Conservation (phyloP, 2,113 vertebrate genomes). For the Aix galericulata region DNA sequence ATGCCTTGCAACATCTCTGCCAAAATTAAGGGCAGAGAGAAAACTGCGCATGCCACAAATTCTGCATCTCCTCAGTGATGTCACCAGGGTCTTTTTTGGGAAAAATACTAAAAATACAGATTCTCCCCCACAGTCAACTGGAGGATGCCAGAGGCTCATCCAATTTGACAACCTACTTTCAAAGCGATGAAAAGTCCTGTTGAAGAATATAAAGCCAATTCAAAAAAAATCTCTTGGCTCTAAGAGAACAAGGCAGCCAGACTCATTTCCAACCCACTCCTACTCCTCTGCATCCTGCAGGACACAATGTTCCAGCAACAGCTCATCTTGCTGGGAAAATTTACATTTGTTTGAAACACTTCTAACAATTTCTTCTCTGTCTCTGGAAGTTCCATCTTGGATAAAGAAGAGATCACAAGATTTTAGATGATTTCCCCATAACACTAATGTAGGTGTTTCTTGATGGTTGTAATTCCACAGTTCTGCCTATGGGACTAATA, state of each 20-base stretch:
- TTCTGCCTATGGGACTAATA: background rate
- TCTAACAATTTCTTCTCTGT: constrained; percentile 37
- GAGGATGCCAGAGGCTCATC: constrained; percentile 47
- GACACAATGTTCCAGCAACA: constrained; percentile 67
- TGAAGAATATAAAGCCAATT: constrained; percentile 51
- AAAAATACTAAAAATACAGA: constrained; percentile 43
- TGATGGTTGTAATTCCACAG: background rate
- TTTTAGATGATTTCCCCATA: background rate
- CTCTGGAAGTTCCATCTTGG: constrained; percentile 37
- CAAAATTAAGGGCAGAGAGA: constrained; percentile 9
- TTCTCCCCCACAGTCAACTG: constrained; percentile 6
- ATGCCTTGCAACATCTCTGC: background rate
- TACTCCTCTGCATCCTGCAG: constrained; percentile 56
- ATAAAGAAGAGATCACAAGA: constrained; percentile 21
- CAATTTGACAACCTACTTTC: constrained; percentile 52
- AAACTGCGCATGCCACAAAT: constrained; percentile 8
- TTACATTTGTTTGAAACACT: constrained; percentile 54
- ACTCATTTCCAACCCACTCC: constrained; percentile 62
- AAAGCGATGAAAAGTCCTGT: constrained; percentile 47
- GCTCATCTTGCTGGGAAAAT: constrained; percentile 43
- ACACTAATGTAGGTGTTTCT: background rate
- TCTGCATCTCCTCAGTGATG: background rate
- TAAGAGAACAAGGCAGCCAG: constrained; percentile 45
- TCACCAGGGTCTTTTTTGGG: background rate
- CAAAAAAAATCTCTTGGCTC: constrained; percentile 6